Conservation (phyloP, 2,888 invertebrate species). For the Scaptomyza reducta region DNA sequence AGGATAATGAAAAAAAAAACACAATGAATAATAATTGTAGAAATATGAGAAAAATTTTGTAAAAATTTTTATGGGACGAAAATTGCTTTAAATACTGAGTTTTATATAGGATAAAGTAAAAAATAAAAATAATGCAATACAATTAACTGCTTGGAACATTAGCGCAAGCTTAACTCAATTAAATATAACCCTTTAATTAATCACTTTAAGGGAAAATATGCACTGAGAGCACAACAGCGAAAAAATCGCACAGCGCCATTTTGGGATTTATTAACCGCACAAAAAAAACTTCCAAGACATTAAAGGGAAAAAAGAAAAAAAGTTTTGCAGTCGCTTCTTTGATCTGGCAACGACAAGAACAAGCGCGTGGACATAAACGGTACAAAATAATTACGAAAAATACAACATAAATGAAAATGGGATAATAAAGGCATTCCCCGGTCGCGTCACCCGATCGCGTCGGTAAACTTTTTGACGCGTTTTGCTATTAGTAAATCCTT, state of each 20-base stretch:
- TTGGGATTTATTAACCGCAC: slow-evolving; percentile 22
- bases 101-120: background rate
- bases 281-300: slow-evolving; percentile 18
- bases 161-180: background rate
- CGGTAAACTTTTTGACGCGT: slow-evolving; percentile 52
- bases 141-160: background rate
- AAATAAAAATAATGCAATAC: background rate
- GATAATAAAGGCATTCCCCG: slow-evolving; percentile 10
- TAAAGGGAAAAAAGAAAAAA: slow-evolving; percentile 7
- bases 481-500: slow-evolving; percentile 64
- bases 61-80: background rate
- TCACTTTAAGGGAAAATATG: background rate
- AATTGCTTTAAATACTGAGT: too few relatives aligned
- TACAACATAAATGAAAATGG: slow-evolving; percentile 28
- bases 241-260: slow-evolving; percentile 7
- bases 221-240: background rate
- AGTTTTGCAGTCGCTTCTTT: slow-evolving; percentile 29
- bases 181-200: background rate
- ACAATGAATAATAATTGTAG: background rate
- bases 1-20: background rate
- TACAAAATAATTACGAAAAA: slow-evolving; percentile 53
- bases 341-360: slow-evolving; percentile 21
- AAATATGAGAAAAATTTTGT: background rate
- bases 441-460: slow-evolving; percentile 24
- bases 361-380: slow-evolving; percentile 18